These are phyloP conservation scores for Castor canadensis DNA, from an alignment of 2,113 vertebrate genomes.

Conservation along the genomic window DNA sequence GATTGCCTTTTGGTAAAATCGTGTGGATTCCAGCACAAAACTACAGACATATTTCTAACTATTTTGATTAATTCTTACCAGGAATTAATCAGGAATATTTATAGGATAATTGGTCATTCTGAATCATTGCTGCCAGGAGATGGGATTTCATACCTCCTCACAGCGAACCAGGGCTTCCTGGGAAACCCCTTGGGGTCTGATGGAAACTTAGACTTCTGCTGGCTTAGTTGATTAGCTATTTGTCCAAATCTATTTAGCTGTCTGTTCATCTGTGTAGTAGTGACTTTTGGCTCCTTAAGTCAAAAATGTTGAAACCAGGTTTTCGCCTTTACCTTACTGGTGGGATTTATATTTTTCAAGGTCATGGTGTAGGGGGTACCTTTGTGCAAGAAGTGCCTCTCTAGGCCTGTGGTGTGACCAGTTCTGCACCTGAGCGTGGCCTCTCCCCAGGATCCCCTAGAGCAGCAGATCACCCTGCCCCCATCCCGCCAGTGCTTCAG, in stretches of 20 bases:
- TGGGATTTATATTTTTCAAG: background rate
- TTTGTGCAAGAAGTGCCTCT: background rate
- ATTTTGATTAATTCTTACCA: background rate
- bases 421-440: accelerated
- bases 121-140: background rate
- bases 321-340: background rate
- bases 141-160: background rate
- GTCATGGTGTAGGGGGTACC: no score
- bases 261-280: background rate
- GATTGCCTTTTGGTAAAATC: background rate
- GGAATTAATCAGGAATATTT: background rate
- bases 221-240: background rate
- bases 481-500: accelerated
- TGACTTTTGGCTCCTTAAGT: background rate
- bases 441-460: no score
- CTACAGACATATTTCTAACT: background rate
- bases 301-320: background rate
- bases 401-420: accelerated
- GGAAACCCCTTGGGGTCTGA: background rate
- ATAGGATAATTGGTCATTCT: background rate
- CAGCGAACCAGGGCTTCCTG: background rate
- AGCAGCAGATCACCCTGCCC: no score
- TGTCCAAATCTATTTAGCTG: background rate
- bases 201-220: background rate
- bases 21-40: background rate